A percentile compares a stretch with the other conserved stretches of the same genome.
These are phyloP conservation scores for Zaprionus capensis DNA, from an alignment of 1,140 invertebrate genomes.

Conservation along the genomic window DNA sequence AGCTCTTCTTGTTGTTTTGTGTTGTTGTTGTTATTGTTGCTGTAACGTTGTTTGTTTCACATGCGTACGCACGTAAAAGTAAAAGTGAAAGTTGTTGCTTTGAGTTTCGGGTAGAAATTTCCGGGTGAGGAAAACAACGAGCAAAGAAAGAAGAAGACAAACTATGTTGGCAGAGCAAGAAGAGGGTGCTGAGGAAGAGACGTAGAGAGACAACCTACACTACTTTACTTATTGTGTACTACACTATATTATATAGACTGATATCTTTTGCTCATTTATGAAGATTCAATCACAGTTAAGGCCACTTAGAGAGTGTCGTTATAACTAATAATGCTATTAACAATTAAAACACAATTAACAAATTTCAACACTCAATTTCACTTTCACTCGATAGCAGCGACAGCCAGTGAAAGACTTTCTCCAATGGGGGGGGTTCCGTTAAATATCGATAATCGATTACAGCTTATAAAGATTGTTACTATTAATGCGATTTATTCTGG, in stretches of 20 bases:
- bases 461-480: too few species aligned
- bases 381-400: slow-evolving; percentile 2
- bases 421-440: neutral
- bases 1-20: slow-evolving; percentile 10
- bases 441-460: neutral
- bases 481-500: too few species aligned
- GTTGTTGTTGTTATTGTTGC: slow-evolving; percentile 18
- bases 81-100: slow-evolving; percentile 73
- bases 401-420: neutral
- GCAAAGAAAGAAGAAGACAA: neutral
- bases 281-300: too few species aligned
- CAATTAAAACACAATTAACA: slow-evolving; percentile 80
- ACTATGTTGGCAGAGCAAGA: neutral
- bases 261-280: too few species aligned
- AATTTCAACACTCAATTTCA: slow-evolving; percentile 1
- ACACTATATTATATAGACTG: too few species aligned
- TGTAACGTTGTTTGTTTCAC: slow-evolving; percentile 31
- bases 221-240: too few species aligned
- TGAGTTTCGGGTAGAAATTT: slow-evolving; percentile 60
- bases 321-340: slow-evolving; percentile 56
- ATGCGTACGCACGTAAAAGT: slow-evolving; percentile 60
- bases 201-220: too few species aligned
- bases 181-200: too few species aligned
- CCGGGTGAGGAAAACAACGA: slow-evolving; percentile 32
- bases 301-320: slow-evolving; percentile 7